phyloP scores from a whole-genome alignment of 2,113 vertebrate species.

The Callipepla californica region DNA sequence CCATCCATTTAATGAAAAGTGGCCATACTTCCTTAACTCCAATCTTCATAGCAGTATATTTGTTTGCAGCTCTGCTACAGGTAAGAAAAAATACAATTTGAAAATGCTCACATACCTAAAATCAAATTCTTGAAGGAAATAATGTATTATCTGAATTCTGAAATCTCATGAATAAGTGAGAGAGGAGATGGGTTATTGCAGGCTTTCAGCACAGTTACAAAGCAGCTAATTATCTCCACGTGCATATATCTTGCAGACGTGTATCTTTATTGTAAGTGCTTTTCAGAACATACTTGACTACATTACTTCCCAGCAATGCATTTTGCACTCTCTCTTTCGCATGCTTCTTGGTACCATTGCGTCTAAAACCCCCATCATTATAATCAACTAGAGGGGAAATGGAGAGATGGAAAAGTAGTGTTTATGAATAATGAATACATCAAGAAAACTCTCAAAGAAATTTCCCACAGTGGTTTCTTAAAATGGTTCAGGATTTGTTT shows the following conservation, averaged over 20 bases:
- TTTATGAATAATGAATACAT: not conserved
- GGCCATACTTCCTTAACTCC: conserved; percentile 93
- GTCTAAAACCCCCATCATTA: not conserved
- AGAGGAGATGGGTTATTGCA: not conserved
- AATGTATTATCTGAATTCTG: not conserved
- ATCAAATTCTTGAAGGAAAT: not conserved
- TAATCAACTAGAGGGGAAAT: not conserved
- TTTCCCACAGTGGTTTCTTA: not conserved
- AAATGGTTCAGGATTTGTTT: not conserved
- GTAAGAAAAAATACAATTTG: conserved; percentile 71
- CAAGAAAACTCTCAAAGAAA: not conserved
- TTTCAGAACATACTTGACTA: not conserved
- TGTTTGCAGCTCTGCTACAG: conserved; percentile 93
- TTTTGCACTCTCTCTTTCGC: not conserved
- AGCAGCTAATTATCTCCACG: not conserved
- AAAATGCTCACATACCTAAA: not conserved
- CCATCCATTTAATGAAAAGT: conserved; percentile 96
- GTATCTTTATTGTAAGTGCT: not conserved
- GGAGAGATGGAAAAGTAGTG: not conserved
- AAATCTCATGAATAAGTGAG: not conserved
- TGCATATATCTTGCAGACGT: not conserved
- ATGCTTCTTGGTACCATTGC: not conserved
- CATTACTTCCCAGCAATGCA: not conserved
- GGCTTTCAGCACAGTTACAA: not conserved
- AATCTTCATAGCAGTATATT: conserved; percentile 91